These are phyloP conservation scores for Botrylloides violaceus DNA, from an alignment of 23 tunicate species.

Conservation along the genomic window DNA sequence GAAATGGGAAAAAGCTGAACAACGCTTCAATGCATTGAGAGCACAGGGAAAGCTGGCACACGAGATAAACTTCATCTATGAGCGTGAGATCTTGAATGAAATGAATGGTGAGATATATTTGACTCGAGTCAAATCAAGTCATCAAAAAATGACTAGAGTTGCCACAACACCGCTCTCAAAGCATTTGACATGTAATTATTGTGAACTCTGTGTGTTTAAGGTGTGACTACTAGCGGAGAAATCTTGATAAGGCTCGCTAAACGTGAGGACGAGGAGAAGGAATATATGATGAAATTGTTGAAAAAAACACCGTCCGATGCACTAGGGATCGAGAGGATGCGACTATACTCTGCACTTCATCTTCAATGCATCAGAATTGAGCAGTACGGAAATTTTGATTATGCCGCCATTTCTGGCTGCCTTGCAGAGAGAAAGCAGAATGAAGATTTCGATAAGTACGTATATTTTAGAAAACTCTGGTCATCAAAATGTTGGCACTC, in stretches of 20 bases:
- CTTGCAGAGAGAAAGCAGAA: conserved; percentile 62
- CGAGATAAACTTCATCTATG: conserved; percentile 48
- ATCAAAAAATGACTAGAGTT: neutral
- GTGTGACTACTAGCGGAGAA: conserved; percentile 30
- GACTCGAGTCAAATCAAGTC: neutral
- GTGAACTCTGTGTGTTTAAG: conserved; percentile 19
- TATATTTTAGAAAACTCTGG: no score
- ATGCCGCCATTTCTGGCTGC: conserved; percentile 15
- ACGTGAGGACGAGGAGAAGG: conserved; percentile 48
- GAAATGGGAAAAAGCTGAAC: conserved; percentile 37
- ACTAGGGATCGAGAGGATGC: conserved; percentile 18
- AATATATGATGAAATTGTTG: conserved; percentile 29
- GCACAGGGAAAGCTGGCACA: conserved; percentile 34
- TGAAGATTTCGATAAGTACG: conserved; percentile 49
- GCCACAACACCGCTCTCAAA: neutral
- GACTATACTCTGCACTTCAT: conserved; percentile 34
- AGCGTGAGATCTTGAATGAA: conserved; percentile 35
- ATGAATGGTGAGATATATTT: conserved; percentile 34
- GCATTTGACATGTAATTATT: neutral
- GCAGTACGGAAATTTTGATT: conserved; percentile 11
- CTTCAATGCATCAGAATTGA: conserved; percentile 59
- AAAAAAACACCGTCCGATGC: conserved; percentile 2
- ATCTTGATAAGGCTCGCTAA: conserved; percentile 34
- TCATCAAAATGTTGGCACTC: no score
- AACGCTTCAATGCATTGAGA: conserved; percentile 21